These are phyloP conservation scores for Aculops lycopersici DNA, from an alignment of 1,140 invertebrate genomes.

Conservation along the genomic window DNA sequence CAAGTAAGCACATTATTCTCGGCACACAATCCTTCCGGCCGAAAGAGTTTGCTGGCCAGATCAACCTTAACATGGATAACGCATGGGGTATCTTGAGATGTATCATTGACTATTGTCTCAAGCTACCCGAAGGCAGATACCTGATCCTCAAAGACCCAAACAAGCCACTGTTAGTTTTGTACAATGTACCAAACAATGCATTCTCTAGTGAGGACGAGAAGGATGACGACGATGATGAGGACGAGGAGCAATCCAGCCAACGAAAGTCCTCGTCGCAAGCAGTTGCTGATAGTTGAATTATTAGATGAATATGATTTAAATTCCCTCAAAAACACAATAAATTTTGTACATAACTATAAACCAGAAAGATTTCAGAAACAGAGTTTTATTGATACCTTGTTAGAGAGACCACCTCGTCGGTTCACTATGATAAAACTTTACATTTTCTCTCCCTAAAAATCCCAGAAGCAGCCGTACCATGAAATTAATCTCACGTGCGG, in stretches of 20 bases:
- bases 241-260: conserved; percentile 4
- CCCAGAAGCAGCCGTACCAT: too few species aligned
- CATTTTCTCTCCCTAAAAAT: too few species aligned
- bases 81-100: conserved; percentile 94
- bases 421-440: too few species aligned
- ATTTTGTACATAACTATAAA: too few species aligned
- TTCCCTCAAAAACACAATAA: too few species aligned
- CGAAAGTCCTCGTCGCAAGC: too few species aligned
- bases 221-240: conserved; percentile 41
- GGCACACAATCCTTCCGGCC: conserved; percentile 85
- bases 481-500: too few species aligned
- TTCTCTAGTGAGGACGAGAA: conserved; percentile 90
- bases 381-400: too few species aligned
- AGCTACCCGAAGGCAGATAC: conserved; percentile 80
- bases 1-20: conserved; percentile 78
- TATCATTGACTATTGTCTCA: conserved; percentile 90
- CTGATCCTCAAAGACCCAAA: conserved; percentile 98
- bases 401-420: too few species aligned
- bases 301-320: too few species aligned
- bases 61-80: conserved; percentile 97
- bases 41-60: conserved; percentile 87
- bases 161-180: conserved; percentile 77
- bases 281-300: too few species aligned
- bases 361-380: too few species aligned
- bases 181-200: conserved; percentile 88